A percentile compares a stretch with the other conserved stretches of the same genome.
phyloP scores from a whole-genome alignment of 2,797 vertebrate species.

The Pangasius krempfi region DNA sequence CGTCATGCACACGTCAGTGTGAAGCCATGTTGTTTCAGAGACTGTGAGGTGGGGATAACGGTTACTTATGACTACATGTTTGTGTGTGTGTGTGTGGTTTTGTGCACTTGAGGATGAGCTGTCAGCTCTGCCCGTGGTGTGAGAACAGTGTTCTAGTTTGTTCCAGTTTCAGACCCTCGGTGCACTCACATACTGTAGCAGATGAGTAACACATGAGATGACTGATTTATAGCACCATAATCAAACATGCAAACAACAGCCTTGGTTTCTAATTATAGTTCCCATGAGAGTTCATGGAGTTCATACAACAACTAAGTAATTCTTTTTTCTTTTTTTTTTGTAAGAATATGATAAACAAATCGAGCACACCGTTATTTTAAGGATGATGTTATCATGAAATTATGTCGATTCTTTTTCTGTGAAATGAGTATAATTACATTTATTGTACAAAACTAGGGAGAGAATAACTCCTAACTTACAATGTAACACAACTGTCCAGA shows the following conservation, averaged over 20 bases:
- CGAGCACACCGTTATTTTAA: neutral
- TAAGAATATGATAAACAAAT: neutral
- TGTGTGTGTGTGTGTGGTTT: conserved; percentile 20
- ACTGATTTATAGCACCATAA: neutral
- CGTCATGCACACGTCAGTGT: neutral
- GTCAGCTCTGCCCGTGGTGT: neutral
- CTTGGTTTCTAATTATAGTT: neutral
- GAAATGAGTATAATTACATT: neutral
- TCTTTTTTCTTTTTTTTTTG: neutral
- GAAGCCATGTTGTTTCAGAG: neutral
- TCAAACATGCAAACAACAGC: neutral
- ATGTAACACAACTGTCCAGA: neutral
- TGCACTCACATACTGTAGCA: neutral
- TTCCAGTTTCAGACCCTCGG: neutral
- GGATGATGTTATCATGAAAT: neutral
- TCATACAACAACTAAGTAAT: neutral
- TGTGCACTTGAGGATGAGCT: neutral
- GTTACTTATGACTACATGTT: neutral
- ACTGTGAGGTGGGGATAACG: neutral
- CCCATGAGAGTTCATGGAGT: neutral
- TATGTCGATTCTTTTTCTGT: neutral
- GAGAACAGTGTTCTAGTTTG: neutral
- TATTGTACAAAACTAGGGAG: neutral
- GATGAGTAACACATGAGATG: neutral
- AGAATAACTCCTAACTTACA: neutral